phyloP scores from a whole-genome alignment of 1,140 invertebrate species.

The Teleopsis dalmanni region DNA sequence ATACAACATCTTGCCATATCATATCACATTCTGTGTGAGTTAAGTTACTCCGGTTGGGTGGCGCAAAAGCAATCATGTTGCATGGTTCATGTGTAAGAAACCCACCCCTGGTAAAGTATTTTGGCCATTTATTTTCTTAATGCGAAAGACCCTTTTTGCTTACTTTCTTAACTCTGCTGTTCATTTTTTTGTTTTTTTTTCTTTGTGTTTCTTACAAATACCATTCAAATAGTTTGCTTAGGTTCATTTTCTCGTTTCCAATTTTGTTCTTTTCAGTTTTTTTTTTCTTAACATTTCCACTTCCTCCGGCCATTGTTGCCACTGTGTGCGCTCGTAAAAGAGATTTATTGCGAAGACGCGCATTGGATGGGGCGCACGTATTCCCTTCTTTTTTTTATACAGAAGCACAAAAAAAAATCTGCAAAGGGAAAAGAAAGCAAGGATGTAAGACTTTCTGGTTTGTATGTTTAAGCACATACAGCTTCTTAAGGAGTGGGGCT shows the following conservation, averaged over 20 bases:
- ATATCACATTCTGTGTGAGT: too few species aligned
- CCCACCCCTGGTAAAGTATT: not conserved
- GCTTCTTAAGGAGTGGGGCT: not conserved
- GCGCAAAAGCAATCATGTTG: not conserved
- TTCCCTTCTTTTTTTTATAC: not conserved
- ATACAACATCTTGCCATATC: too few species aligned
- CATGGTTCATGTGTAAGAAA: not conserved
- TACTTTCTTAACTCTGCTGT: not conserved
- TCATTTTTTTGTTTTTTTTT: not conserved
- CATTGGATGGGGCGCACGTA: constrained; percentile 34
- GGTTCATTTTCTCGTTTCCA: constrained; percentile 37
- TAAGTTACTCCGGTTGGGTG: too few species aligned
- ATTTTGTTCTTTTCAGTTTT: too few species aligned
- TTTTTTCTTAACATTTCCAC: too few species aligned
- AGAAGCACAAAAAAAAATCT: not conserved
- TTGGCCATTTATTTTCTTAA: constrained; percentile 7
- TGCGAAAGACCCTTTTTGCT: constrained; percentile 4
- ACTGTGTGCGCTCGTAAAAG: constrained; percentile 44
- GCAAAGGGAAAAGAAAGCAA: too few species aligned
- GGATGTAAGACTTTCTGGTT: too few species aligned
- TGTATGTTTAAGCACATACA: not conserved
- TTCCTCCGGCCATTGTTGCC: constrained; percentile 39
- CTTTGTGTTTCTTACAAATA: constrained; percentile 16
- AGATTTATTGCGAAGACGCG: constrained; percentile 44
- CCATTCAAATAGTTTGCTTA: constrained; percentile 44